These are phyloP conservation scores for Phyllostomus discolor DNA, from an alignment of 2,113 vertebrate genomes.

Conservation along the genomic window DNA sequence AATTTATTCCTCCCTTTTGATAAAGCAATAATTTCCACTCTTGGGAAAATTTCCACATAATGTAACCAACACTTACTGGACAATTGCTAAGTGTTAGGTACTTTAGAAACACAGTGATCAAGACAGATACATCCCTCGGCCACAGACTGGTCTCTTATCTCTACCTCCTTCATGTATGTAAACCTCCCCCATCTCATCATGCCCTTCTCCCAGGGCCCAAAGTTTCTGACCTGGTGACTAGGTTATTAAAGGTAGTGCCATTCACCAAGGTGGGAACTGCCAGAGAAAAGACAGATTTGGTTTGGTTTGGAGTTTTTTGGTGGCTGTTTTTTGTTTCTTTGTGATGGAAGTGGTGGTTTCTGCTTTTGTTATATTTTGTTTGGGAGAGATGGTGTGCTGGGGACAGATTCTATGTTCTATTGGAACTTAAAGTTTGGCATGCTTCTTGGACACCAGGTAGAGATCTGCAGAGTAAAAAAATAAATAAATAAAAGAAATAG, in stretches of 20 bases:
- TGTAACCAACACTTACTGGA: neutral
- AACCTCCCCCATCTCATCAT: neutral
- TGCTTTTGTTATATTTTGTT: neutral
- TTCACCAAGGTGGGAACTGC: neutral
- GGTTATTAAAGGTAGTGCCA: neutral
- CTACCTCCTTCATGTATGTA: neutral
- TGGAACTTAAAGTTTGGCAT: neutral
- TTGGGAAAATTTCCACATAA: neutral
- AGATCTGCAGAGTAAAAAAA: neutral
- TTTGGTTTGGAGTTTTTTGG: neutral
- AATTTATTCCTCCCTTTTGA: neutral
- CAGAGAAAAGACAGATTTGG: neutral
- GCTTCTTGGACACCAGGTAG: neutral
- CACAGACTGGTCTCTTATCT: neutral
- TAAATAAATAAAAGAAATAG: neutral
- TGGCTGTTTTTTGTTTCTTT: neutral
- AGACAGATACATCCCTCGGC: neutral
- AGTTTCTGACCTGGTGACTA: neutral
- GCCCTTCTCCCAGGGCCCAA: neutral
- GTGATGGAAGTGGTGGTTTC: neutral
- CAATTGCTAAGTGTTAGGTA: neutral
- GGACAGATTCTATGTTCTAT: neutral
- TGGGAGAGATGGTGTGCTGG: neutral
- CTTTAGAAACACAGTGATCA: neutral
- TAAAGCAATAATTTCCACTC: neutral